Base-by-base conservation (phyloP, 2,888 invertebrate genomes). In the Spisula solida region DNA sequence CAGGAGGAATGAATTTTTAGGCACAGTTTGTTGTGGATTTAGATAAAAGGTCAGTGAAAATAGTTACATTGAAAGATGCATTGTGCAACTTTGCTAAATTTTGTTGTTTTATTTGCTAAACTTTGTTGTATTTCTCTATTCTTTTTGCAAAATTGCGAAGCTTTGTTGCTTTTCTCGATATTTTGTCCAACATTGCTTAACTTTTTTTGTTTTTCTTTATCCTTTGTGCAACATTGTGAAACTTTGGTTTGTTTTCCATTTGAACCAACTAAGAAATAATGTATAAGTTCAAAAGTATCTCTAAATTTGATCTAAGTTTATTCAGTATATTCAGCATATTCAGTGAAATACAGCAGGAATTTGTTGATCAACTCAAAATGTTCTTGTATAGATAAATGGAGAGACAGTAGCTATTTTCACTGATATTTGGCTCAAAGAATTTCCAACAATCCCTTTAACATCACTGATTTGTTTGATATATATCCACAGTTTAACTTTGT, bases 1-100 rank as follows among this genome's bases (percentile, higher is more conserved):
- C 10, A 66, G 41, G n/a, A 66, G 25, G 60, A 66, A 25, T 66
- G n/a, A 25, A 25, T 66, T 25, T n/a, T 25, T 66, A 66, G 60
- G n/a, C 60, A 25, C 60, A 66, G 60, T 66, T 66, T 66, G 60
- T 25, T 66, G 60, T 66, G 60, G 60, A 66, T 25, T 66, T 66
- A 66, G 60, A 66, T 25, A 66, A 60, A 56, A 20, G 20, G 25
- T 66, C 25, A 25, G 60, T 66, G 60, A 66, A 25, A 66, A 66
- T 66, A 66, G 25, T 66, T 66, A n/a, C n/a, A 8, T n/a, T 25
- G 25, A 25, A 12, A 6, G 18, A 20, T n/a, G n/a, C 25, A 20
- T n/a, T 60, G 2, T 60, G 60, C 18, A 60, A 60, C 60, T 8
- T 60, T 20, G 18, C n/a, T 60, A n/a, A 60, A 60, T 20, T 18